These are phyloP conservation scores for Bombus superbus DNA, from an alignment of 1,140 invertebrate species.

Conservation along the genomic window DNA sequence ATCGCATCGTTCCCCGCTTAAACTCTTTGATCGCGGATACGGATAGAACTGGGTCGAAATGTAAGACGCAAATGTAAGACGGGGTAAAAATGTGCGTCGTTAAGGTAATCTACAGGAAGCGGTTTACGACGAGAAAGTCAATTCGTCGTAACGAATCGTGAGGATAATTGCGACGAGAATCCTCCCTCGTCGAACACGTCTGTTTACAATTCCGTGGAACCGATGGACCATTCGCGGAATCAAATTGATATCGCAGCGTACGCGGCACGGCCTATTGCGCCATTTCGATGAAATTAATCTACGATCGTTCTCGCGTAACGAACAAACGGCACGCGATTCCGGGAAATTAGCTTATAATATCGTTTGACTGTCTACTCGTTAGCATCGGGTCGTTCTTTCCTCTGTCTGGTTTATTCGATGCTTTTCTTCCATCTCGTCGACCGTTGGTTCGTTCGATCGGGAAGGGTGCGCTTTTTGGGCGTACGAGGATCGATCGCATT, in stretches of 20 bases:
- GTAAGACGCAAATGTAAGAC: background rate
- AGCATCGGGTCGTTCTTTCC: background rate
- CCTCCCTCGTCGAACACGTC: background rate
- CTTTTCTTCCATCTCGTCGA: background rate
- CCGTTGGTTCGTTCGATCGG: background rate
- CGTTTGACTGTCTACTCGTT: conserved; percentile 19
- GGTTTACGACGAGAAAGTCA: conserved; percentile 4
- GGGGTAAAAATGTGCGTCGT: background rate
- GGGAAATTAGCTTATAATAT: conserved; percentile 42
- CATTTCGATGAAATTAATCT: conserved; percentile 45
- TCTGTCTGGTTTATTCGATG: background rate
- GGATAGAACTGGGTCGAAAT: too few species aligned
- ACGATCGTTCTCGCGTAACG: background rate
- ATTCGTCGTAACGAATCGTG: conserved; percentile 5
- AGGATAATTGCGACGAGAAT: background rate
- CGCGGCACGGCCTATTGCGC: background rate
- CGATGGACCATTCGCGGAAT: background rate
- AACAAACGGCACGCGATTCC: background rate
- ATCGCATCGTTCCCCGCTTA: background rate
- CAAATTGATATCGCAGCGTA: conserved; percentile 40
- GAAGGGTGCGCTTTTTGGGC: background rate
- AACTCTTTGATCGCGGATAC: background rate
- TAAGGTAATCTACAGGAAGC: conserved; percentile 8
- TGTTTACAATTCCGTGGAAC: conserved; percentile 39
- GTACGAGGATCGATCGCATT: background rate